phyloP scores from a whole-genome alignment of 1,140 invertebrate genomes.

The Chrysomallon squamiferum region DNA sequence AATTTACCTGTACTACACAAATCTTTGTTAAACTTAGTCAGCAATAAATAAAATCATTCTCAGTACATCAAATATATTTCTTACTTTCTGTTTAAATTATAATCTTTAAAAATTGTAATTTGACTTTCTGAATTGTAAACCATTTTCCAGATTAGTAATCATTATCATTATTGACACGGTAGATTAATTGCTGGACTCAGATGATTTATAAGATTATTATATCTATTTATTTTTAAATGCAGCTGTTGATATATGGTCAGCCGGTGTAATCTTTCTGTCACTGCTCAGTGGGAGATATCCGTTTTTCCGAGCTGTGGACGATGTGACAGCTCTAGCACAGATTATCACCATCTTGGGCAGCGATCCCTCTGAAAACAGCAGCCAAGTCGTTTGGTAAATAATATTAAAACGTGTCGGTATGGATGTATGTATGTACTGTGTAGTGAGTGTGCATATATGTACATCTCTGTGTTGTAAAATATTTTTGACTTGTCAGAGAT shows the following conservation, averaged over 20 bases:
- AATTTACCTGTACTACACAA: too few relatives aligned
- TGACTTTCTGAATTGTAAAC: too few relatives aligned
- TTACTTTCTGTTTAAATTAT: too few relatives aligned
- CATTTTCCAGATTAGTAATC: too few relatives aligned
- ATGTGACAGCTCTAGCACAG: conserved; percentile 81
- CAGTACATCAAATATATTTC: too few relatives aligned
- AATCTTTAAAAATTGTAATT: too few relatives aligned
- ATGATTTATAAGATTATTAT: too few relatives aligned
- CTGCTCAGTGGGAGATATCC: conserved; percentile 82
- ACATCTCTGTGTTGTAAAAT: not conserved
- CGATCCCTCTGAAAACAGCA: conserved; percentile 71
- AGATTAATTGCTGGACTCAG: too few relatives aligned
- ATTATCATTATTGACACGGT: too few relatives aligned
- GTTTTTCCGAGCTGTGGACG: conserved; percentile 83
- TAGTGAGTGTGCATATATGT: conserved; percentile 1
- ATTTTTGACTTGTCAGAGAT: not conserved
- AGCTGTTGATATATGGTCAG: conserved; percentile 90
- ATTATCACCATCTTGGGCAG: conserved; percentile 82
- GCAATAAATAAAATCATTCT: too few relatives aligned
- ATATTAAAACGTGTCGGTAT: not conserved
- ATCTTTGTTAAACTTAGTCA: too few relatives aligned
- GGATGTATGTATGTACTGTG: not conserved
- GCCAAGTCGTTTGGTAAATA: conserved; percentile 74
- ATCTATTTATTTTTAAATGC: too few relatives aligned
- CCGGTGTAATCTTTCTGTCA: conserved; percentile 83